Conservation (phyloP, 2,113 vertebrate genomes). For the Anoplopoma fimbria region DNA sequence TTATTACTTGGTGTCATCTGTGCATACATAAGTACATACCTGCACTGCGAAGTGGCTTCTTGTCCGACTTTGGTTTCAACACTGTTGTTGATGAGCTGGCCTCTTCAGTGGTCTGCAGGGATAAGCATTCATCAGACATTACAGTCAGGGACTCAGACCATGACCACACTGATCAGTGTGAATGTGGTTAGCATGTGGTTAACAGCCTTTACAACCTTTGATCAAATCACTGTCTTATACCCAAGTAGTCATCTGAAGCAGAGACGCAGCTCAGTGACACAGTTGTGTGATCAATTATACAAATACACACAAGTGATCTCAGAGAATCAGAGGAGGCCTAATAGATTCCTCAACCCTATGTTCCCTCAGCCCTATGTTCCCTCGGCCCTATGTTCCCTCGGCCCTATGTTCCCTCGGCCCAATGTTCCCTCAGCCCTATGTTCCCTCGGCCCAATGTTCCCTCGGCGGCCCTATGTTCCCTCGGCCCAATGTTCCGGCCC, state of each 20-base stretch:
- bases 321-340: neutral
- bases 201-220: neutral
- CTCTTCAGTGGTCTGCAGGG: conserved; percentile 80
- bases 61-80: conserved; percentile 85
- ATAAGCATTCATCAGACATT: conserved; percentile 7
- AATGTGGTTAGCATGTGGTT: neutral
- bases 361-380: no score
- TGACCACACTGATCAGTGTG: neutral
- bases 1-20: neutral
- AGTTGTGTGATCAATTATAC: neutral
- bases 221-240: neutral
- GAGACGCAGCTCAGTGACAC: neutral
- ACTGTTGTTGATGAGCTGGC: conserved; percentile 75
- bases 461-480: no score
- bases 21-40: conserved; percentile 83
- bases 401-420: no score
- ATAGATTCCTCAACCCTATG: neutral
- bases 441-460: no score
- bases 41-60: conserved; percentile 85
- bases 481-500: no score
- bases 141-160: neutral
- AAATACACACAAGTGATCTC: neutral
- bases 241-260: neutral
- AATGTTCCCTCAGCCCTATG: no score
- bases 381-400: no score